phyloP scores from a whole-genome alignment of 2,888 invertebrate species.

The Trichopoda pennipes region DNA sequence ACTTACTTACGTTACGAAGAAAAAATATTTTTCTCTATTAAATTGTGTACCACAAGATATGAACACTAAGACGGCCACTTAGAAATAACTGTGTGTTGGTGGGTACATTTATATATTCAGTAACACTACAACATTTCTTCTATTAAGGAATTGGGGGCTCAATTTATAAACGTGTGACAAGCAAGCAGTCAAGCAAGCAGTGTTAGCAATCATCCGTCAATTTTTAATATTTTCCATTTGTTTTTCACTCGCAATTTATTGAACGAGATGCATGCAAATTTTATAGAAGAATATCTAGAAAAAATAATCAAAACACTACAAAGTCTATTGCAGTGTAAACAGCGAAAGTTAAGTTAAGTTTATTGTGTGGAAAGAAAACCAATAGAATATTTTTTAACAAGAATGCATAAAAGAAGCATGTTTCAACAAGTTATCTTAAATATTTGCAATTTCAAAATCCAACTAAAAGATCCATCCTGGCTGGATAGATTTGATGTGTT shows the following conservation, averaged over 20 bases:
- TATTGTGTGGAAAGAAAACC: too few relatives aligned
- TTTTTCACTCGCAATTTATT: constrained; percentile 76
- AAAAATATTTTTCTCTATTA: constrained; percentile 15
- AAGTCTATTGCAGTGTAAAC: constrained; percentile 9
- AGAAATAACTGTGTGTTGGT: constrained; percentile 10
- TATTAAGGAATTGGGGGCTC: constrained; percentile 58
- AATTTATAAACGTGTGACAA: constrained; percentile 65
- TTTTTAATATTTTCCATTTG: constrained; percentile 79
- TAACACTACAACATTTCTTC: constrained; percentile 42
- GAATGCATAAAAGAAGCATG: too few relatives aligned
- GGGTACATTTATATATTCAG: constrained; percentile 12
- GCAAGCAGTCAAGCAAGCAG: constrained; percentile 56
- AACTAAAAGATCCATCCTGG: too few relatives aligned
- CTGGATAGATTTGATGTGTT: too few relatives aligned
- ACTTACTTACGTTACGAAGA: neutral
- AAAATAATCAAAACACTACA: constrained; percentile 13
- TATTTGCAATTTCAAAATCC: too few relatives aligned
- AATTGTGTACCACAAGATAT: neutral
- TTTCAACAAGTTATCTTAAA: too few relatives aligned
- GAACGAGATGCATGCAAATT: constrained; percentile 65
- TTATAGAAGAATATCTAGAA: neutral
- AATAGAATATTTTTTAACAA: too few relatives aligned
- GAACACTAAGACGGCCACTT: constrained; percentile 12
- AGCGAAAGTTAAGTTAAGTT: neutral
- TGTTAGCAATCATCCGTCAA: constrained; percentile 76